Evolutionary conservation across 2,888 invertebrate genomes (phyloP), one percentile per base, ranked within the genome.

Genomic region (Agrotis ipsilon): DNA sequence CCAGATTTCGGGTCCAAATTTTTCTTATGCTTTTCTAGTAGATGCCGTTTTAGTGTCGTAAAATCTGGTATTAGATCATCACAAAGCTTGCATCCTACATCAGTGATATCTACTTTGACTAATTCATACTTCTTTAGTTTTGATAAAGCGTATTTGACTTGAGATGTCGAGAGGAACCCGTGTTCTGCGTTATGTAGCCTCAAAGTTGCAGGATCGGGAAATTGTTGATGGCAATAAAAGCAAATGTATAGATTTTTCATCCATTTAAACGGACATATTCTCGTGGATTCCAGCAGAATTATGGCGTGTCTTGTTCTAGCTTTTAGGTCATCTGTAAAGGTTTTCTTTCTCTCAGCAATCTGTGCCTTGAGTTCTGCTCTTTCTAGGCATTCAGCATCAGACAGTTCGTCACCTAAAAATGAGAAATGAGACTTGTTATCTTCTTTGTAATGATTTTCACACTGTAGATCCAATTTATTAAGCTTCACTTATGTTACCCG

Each of bases 201-300:
- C 18, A 96, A 73, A 18, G 85, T 76, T 0, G 86, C 88, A 1
- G 94, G 94, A 60, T 95, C 93, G 1, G 87, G 75, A 71, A 91
- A 95, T 48, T 90, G 87, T 45, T 88, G 86, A 9, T 93, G 92
- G 67, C 96, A 96, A 67, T 93, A 94, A 58, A 94, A 92, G 73
- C 96, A 96, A 18, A 92, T 76, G 70, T 92, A 96, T 4, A 91
- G 75, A 81, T 95, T 94, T 80, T 92, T 95, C 86, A 86, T 89
- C 96, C 96, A 95, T 82, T 89, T 91, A 79, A 96, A 96, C 0
- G 96, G 96, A 66, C 92, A 94, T 81, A 96, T 90, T 75, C 87
- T 93, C 11, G 95, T 89, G 55, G 80, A 88, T 82, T 95, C 92
- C 68, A 96, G 82, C 7, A 96, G 87, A 46, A 89, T 86, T 16